Evolutionary conservation across 2,113 vertebrate species (phyloP).

Genomic region (Ptilonorhynchus violaceus): DNA sequence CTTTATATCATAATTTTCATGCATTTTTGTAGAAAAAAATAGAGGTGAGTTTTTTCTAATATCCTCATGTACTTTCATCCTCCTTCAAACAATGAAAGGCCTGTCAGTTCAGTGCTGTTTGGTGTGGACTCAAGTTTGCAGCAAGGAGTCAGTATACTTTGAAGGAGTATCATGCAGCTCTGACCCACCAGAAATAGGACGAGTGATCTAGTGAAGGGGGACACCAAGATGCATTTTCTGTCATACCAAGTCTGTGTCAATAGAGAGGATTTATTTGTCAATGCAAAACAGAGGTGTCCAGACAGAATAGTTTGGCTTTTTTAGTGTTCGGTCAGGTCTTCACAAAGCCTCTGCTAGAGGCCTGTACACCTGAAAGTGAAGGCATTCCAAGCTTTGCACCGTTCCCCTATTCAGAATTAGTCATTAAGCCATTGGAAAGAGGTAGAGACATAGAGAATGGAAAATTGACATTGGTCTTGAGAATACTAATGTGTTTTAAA

Average conservation of each 20-base stretch:
- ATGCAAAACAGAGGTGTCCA: neutral
- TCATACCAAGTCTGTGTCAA: neutral
- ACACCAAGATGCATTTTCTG: neutral
- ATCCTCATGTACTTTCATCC: neutral
- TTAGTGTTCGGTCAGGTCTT: neutral
- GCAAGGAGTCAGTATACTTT: neutral
- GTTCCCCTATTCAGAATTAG: neutral
- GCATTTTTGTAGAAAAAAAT: neutral
- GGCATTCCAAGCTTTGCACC: neutral
- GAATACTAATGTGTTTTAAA: neutral
- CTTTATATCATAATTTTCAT: neutral
- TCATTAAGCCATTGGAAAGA: neutral
- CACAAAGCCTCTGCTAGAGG: neutral
- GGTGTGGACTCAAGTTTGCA: neutral
- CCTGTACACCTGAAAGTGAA: neutral
- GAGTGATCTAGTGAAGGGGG: neutral
- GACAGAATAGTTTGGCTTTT: neutral
- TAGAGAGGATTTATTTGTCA: neutral
- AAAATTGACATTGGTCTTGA: neutral
- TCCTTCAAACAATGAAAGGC: neutral
- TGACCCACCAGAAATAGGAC: neutral
- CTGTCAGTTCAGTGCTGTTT: neutral
- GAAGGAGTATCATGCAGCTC: neutral
- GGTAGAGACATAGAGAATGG: neutral
- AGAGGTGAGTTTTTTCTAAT: neutral